A percentile compares a stretch with the other conserved stretches of the same genome.
phyloP scores from a whole-genome alignment of 2,113 vertebrate species.

The Sitta europaea region DNA sequence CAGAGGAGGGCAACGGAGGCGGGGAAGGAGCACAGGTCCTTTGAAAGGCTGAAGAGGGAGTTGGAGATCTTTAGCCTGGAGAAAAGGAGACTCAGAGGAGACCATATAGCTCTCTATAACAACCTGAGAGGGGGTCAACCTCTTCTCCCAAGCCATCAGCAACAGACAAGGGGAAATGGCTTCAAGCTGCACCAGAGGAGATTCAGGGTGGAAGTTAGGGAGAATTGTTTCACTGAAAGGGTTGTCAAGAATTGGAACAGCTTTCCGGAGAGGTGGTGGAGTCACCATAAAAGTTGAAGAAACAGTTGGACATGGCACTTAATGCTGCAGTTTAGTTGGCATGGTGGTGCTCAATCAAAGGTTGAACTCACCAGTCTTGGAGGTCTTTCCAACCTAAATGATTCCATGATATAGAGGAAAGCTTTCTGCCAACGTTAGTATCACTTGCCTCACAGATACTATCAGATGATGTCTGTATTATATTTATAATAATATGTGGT shows the following conservation, averaged over 20 bases:
- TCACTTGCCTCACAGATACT: not conserved
- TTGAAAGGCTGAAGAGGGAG: not conserved
- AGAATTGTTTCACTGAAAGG: not conserved
- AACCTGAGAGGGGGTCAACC: not conserved
- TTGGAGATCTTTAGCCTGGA: not conserved
- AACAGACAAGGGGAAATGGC: not conserved
- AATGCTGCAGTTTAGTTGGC: not conserved
- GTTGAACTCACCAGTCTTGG: not conserved
- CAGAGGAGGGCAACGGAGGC: not conserved
- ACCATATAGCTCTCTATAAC: not conserved
- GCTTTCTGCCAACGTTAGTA: not conserved
- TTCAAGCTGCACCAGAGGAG: not conserved
- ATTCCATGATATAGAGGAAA: not conserved
- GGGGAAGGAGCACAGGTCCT: not conserved
- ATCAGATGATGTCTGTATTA: not conserved
- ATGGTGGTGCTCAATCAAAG: not conserved
- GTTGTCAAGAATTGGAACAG: not conserved
- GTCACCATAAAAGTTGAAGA: not conserved
- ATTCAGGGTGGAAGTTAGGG: not conserved
- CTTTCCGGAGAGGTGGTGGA: not conserved
- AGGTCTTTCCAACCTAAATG: not conserved
- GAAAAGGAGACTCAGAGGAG: not conserved
- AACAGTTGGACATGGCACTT: not conserved
- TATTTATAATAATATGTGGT: not conserved
- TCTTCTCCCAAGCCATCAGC: not conserved